Evolutionary conservation across 1,140 invertebrate species (phyloP).

Genomic region (Ceratitis capitata): DNA sequence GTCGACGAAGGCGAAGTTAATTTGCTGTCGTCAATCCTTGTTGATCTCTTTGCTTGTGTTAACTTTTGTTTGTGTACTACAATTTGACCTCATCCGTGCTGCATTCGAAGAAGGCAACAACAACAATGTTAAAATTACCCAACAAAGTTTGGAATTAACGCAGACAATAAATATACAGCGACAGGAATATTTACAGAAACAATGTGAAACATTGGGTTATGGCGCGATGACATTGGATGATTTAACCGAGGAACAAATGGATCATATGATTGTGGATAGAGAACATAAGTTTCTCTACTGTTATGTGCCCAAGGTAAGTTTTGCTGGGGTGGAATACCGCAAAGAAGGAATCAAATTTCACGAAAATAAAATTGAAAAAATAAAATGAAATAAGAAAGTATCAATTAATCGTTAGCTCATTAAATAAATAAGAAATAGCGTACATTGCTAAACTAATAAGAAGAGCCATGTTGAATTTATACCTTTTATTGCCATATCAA

Average conservation of each 20-base stretch:
- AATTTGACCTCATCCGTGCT: constrained; percentile 40
- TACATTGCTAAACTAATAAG: background rate
- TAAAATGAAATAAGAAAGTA: no score
- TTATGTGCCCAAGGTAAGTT: constrained; percentile 88
- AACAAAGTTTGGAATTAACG: constrained; percentile 70
- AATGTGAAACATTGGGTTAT: constrained; percentile 70
- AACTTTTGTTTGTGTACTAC: constrained; percentile 37
- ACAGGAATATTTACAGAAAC: constrained; percentile 75
- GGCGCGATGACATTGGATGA: constrained; percentile 62
- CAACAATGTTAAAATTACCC: constrained; percentile 62
- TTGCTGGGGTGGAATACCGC: background rate
- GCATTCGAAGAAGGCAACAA: constrained; percentile 63
- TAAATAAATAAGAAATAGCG: background rate
- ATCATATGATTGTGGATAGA: constrained; percentile 83
- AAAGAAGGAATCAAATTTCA: no score
- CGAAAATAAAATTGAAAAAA: no score
- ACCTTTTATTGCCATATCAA: no score
- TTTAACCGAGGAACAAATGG: constrained; percentile 69
- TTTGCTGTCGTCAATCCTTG: constrained; percentile 36
- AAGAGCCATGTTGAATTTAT: no score
- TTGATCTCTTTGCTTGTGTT: constrained; percentile 17
- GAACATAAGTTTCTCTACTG: constrained; percentile 87
- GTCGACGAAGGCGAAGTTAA: background rate
- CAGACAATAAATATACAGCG: constrained; percentile 72
- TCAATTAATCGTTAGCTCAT: background rate